These are phyloP conservation scores for Pogonomyrmex barbatus DNA, from an alignment of 1,140 invertebrate genomes.

Conservation along the genomic window DNA sequence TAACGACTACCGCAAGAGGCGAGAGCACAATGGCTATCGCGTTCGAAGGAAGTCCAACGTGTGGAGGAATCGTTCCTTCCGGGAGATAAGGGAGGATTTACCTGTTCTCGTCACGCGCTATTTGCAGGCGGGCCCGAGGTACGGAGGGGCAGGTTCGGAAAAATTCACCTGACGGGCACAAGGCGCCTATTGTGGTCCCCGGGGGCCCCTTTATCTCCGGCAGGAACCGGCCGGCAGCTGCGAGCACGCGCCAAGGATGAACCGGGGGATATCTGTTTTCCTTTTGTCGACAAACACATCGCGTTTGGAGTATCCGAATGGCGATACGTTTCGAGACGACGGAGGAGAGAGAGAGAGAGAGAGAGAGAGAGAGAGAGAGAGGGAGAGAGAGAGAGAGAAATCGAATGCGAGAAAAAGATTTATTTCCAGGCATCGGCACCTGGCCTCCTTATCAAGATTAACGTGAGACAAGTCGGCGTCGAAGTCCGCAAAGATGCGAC, in stretches of 20 bases:
- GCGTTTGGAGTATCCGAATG: constrained; percentile 70
- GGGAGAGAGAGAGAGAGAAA: constrained; percentile 19
- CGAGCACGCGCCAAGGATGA: constrained; percentile 81
- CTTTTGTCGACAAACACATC: constrained; percentile 75
- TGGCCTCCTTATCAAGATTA: constrained; percentile 62
- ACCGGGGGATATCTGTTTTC: constrained; percentile 76
- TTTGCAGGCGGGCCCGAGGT: constrained; percentile 60
- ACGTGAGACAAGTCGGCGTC: constrained; percentile 45
- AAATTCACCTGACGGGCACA: constrained; percentile 82
- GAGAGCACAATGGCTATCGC: not conserved
- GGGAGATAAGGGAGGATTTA: constrained; percentile 72
- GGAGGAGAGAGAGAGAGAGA: constrained; percentile 16
- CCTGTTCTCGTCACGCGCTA: constrained; percentile 75
- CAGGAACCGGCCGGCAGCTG: constrained; percentile 79
- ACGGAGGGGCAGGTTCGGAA: constrained; percentile 72
- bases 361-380: constrained; percentile 7
- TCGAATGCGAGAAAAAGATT: constrained; percentile 52
- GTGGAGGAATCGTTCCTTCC: constrained; percentile 65
- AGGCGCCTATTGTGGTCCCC: constrained; percentile 78
- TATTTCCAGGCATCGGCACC: constrained; percentile 67
- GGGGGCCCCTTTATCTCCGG: constrained; percentile 74
- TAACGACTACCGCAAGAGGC: not conserved
- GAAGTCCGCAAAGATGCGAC: constrained; percentile 9
- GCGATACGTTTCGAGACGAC: constrained; percentile 71
- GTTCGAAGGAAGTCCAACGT: not conserved